Evolutionary conservation across 2,888 invertebrate species (phyloP).

Genomic region (Sicus ferrugineus): DNA sequence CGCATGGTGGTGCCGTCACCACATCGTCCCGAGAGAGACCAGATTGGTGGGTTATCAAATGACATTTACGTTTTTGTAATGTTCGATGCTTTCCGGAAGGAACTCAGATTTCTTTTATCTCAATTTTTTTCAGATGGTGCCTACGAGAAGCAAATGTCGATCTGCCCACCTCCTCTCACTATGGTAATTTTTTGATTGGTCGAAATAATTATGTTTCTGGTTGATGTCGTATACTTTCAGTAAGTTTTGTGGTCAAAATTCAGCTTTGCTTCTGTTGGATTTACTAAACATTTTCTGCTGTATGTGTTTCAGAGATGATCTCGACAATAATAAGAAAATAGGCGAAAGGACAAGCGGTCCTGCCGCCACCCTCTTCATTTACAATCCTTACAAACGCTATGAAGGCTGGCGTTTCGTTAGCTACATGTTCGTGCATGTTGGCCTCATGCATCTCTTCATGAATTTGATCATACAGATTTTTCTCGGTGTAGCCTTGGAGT

Average conservation of each 20-base stretch:
- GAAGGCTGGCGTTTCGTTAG: constrained; percentile 94
- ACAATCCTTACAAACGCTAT: constrained; percentile 83
- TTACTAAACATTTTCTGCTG: background rate
- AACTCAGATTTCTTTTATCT: background rate
- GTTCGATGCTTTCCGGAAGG: too few species aligned
- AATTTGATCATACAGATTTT: constrained; percentile 92
- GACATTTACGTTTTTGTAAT: background rate
- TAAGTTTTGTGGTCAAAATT: constrained; percentile 46
- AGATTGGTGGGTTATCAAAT: constrained; percentile 49
- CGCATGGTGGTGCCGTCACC: constrained; percentile 60
- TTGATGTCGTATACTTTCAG: constrained; percentile 63
- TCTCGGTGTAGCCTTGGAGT: constrained; percentile 92
- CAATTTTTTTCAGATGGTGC: constrained; percentile 69
- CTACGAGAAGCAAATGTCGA: constrained; percentile 91
- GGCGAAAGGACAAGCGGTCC: constrained; percentile 73
- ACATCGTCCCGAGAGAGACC: constrained; percentile 58
- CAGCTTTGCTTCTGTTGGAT: background rate
- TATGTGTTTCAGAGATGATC: constrained; percentile 57
- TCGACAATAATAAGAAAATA: constrained; percentile 56
- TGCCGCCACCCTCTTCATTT: constrained; percentile 82
- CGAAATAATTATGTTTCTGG: constrained; percentile 79
- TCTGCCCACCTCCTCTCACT: constrained; percentile 90
- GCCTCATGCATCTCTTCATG: constrained; percentile 85
- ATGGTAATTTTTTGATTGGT: constrained; percentile 89
- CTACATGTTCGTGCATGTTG: constrained; percentile 97